Evolutionary conservation across 2,888 invertebrate species (phyloP).

Genomic region (Papilio protenor): DNA sequence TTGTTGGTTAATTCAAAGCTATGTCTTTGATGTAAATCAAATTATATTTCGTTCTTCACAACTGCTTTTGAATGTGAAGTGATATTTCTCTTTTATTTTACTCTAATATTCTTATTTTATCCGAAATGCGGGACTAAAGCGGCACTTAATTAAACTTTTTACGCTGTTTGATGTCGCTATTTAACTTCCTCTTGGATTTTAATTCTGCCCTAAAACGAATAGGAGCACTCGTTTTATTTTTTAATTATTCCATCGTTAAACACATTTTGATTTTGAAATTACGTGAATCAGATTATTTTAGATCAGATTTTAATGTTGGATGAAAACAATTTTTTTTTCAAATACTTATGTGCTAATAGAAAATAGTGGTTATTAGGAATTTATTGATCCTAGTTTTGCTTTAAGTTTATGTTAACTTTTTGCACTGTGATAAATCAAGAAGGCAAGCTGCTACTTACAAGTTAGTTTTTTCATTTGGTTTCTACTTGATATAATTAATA

Average conservation of each 20-base stretch:
- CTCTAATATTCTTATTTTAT: slow-evolving; percentile 20
- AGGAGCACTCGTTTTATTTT: slow-evolving; percentile 29
- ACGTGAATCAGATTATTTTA: not conserved
- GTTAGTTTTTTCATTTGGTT: not conserved
- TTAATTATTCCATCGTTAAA: slow-evolving; percentile 15
- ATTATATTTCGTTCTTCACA: not conserved
- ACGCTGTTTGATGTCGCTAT: slow-evolving; percentile 38
- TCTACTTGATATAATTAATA: not conserved
- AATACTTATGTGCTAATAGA: not conserved
- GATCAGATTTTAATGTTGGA: not conserved
- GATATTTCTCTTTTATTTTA: slow-evolving; percentile 9
- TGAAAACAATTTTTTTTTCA: not conserved
- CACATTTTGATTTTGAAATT: not conserved
- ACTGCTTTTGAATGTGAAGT: slow-evolving; percentile 4
- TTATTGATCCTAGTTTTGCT: not conserved
- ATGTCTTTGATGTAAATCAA: not conserved
- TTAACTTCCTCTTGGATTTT: slow-evolving; percentile 38
- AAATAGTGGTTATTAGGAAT: not conserved
- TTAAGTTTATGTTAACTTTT: not conserved
- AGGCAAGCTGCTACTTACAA: not conserved
- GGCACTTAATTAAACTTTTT: slow-evolving; percentile 40
- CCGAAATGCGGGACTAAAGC: slow-evolving; percentile 32
- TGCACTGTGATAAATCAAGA: not conserved
- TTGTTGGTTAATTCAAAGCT: not conserved
- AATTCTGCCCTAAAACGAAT: slow-evolving; percentile 36